Evolutionary conservation across 2,888 invertebrate genomes (phyloP), one percentile per base, ranked within the genome.

Genomic region (Tachina grossa): DNA sequence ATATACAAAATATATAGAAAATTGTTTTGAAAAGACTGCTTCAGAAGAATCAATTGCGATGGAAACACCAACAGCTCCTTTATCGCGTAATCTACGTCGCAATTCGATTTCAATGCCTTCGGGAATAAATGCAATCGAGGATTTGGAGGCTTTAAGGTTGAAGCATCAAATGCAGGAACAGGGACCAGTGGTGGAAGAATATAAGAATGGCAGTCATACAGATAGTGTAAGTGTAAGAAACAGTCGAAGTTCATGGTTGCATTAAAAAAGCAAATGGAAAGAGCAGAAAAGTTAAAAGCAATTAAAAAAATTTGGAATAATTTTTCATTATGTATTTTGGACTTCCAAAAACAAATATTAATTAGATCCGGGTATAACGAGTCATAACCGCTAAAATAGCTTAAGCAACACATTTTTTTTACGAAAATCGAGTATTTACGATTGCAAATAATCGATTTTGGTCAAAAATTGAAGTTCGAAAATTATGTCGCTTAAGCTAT

Each of bases 61-160:
- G 5, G 85, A 82, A 39, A 74, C 85, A 11, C 79, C 79, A 8
- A 11, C 75, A 4, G 1, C 49, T 14, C 82, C 82, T 11, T 16
- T 82, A 65, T 14, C 84, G 9, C 89, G 88, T 1, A 88, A 88
- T n/a, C 90, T 95, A 71, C 93, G 96, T 69, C 94, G 95, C 87
- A 95, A 96, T 88, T 96, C 96, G 3, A 95, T 96, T 85, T 96
- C 96, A 3, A 94, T 97, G 93, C 97, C 97, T 4, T 94, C 94
- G 86, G 93, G 92, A 87, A 93, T 97, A 81, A 95, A 96, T 89
- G 95, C 95, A 74, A 79, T 85, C 13, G 92, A 96, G 91, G 95
- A 95, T 83, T 88, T 94, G 87, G 94, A 95, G 88, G 94, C 94
- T 9, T 88, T 95, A 75, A 94, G 94, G 14, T 89, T 95, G 69